Conservation (phyloP, 2,888 invertebrate species). For the Morpho helenor region DNA sequence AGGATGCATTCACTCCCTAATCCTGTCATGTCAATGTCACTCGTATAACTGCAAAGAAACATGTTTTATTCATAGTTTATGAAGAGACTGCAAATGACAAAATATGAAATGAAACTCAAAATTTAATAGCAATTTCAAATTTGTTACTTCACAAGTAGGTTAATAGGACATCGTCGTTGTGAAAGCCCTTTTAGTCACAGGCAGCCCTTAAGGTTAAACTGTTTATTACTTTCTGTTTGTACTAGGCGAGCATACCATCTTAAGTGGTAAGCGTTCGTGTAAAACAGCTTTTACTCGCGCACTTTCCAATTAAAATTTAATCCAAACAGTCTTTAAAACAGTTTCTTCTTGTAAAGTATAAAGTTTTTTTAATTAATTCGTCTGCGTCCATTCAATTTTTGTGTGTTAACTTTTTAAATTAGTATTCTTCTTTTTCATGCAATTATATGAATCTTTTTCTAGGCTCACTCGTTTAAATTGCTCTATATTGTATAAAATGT, state of each 20-base stretch:
- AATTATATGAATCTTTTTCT: slow-evolving; percentile 3
- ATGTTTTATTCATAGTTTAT: no score
- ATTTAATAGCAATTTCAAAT: slow-evolving; percentile 11
- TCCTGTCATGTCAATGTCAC: no score
- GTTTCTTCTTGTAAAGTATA: slow-evolving; percentile 21
- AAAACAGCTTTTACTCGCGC: slow-evolving; percentile 19
- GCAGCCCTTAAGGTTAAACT: slow-evolving; percentile 20
- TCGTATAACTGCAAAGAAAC: no score
- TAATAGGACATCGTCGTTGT: slow-evolving; percentile 22
- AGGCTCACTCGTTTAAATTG: background rate
- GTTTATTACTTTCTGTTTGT: slow-evolving; percentile 17
- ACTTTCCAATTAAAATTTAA: slow-evolving; percentile 24
- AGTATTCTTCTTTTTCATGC: slow-evolving; percentile 13
- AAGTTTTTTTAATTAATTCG: slow-evolving; percentile 16
- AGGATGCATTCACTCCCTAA: no score
- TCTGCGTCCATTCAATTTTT: slow-evolving; percentile 13
- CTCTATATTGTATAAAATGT: slow-evolving; percentile 1
- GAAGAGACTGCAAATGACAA: no score
- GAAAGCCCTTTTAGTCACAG: slow-evolving; percentile 18
- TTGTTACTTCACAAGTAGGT: slow-evolving; percentile 20
- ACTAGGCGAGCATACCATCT: slow-evolving; percentile 16
- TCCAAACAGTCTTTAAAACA: slow-evolving; percentile 23
- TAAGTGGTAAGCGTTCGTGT: slow-evolving; percentile 21
- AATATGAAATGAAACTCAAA: no score
- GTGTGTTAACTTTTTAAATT: slow-evolving; percentile 3